phyloP scores from a whole-genome alignment of 2,113 vertebrate species.

The Dendrocopos noguchii region DNA sequence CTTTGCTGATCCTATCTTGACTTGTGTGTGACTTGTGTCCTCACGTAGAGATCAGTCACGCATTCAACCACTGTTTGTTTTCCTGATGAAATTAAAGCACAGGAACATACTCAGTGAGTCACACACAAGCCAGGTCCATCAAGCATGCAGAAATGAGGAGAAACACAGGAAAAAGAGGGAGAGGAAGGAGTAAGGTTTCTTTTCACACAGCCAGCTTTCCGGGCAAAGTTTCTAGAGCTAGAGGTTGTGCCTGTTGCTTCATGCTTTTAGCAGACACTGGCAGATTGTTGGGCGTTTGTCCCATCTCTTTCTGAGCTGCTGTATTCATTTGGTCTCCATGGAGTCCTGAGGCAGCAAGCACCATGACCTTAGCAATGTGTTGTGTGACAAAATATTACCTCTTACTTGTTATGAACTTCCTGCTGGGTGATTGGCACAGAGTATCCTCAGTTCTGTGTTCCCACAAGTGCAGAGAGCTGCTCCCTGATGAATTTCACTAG shows the following conservation, averaged over 20 bases:
- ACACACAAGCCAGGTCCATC: not conserved
- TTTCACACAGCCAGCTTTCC: not conserved
- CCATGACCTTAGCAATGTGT: not conserved
- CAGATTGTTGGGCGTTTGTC: not conserved
- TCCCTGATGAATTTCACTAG: not conserved
- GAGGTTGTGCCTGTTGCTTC: not conserved
- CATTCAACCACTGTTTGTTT: not conserved
- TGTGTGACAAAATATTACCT: not conserved
- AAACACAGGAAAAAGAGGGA: not conserved
- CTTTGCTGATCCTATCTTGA: not conserved
- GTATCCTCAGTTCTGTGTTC: not conserved
- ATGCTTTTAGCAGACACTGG: not conserved
- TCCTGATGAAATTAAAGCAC: not conserved
- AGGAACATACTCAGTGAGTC: not conserved
- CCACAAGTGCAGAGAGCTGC: not conserved
- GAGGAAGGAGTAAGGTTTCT: not conserved
- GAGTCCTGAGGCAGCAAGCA: not conserved
- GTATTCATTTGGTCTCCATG: not conserved
- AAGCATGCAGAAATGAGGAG: not conserved
- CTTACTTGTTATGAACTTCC: not conserved
- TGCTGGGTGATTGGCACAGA: not conserved
- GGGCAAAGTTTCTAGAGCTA: not conserved
- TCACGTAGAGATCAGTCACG: not conserved
- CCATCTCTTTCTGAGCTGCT: not conserved
- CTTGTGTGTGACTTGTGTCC: not conserved